Evolutionary conservation across 2,113 vertebrate species (phyloP).

Genomic region (Pterocles gutturalis): DNA sequence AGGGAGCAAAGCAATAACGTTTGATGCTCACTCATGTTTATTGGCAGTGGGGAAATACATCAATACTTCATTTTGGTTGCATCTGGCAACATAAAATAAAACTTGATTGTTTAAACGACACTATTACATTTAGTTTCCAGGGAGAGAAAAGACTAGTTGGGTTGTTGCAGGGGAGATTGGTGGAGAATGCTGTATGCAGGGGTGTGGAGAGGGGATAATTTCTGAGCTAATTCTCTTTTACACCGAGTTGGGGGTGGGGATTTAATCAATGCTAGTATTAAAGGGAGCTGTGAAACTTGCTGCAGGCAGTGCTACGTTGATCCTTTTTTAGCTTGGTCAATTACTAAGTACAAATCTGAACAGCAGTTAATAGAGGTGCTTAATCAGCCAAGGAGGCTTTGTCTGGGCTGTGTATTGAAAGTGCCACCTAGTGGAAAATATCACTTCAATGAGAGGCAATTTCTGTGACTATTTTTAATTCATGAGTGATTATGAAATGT

Average conservation of each 20-base stretch:
- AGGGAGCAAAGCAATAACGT: background rate
- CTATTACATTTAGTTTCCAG: background rate
- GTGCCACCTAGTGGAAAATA: constrained; percentile 67
- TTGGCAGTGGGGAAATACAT: background rate
- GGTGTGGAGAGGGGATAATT: background rate
- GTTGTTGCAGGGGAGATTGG: fast-evolving
- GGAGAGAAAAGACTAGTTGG: background rate
- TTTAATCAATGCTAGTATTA: constrained; percentile 36
- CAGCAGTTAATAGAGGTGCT: background rate
- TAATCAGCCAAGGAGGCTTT: background rate
- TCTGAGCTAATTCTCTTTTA: background rate
- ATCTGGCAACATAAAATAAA: background rate
- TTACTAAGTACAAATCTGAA: background rate
- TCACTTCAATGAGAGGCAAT: background rate
- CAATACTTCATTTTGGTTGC: background rate
- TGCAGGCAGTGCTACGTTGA: constrained; percentile 5
- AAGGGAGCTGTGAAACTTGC: constrained; percentile 22
- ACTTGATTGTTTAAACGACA: background rate
- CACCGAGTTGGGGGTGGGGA: background rate
- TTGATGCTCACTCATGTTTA: background rate
- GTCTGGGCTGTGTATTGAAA: background rate
- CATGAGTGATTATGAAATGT: background rate
- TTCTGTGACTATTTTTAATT: background rate
- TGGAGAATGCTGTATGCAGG: background rate
- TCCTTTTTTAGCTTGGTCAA: constrained; percentile 24